Percentiles rank a stretch among this genome's conserved stretches.
Conservation (phyloP, 2,113 vertebrate species). For the Cryptoleucopteryx plumbea region DNA sequence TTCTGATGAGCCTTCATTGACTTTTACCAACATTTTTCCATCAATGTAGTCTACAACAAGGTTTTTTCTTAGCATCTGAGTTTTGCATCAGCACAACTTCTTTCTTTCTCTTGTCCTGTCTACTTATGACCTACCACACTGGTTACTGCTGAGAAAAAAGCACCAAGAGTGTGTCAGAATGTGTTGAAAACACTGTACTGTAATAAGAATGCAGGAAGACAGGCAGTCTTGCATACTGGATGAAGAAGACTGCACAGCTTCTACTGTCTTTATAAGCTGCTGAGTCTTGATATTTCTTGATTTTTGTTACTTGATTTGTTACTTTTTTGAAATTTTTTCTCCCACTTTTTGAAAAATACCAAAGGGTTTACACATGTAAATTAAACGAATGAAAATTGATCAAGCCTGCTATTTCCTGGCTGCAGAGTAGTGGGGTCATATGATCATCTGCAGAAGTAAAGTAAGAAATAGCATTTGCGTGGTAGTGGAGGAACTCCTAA, state of each 20-base stretch:
- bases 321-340: not conserved
- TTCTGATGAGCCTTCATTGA: not conserved
- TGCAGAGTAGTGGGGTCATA: not conserved
- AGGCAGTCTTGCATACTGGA: not conserved
- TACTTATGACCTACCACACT: not conserved
- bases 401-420: not conserved
- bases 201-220: not conserved
- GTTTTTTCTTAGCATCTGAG: not conserved
- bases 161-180: not conserved
- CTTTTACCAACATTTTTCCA: not conserved
- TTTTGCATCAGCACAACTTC: not conserved
- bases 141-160: not conserved
- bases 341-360: not conserved
- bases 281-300: not conserved
- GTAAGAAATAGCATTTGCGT: not conserved
- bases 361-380: not conserved
- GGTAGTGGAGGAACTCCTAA: not conserved
- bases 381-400: not conserved
- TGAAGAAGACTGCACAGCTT: not conserved
- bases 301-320: not conserved
- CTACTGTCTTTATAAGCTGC: not conserved
- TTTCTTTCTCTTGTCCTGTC: not conserved
- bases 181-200: not conserved
- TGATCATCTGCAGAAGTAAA: not conserved
- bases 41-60: not conserved